These are phyloP conservation scores for Syngnathus floridae DNA, from an alignment of 2,113 vertebrate genomes.

Conservation along the genomic window DNA sequence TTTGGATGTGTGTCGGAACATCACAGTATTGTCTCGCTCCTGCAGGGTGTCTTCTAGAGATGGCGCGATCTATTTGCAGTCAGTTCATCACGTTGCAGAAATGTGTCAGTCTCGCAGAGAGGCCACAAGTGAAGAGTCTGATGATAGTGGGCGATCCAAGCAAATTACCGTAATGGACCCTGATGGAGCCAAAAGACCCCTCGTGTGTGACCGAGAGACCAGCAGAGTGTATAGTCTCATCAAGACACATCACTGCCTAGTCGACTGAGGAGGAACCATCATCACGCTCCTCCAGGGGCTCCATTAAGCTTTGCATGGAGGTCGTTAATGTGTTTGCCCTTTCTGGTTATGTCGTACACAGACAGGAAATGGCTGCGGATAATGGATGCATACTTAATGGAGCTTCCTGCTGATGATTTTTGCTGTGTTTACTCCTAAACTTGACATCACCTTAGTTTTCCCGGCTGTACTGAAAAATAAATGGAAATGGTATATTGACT, in stretches of 20 bases:
- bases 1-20: slow-evolving; percentile 39
- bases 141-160: slow-evolving; percentile 13
- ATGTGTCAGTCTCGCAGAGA: slow-evolving; percentile 3
- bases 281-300: slow-evolving; percentile 54
- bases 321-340: slow-evolving; percentile 47
- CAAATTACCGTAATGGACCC: slow-evolving; percentile 47
- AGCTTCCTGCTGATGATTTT: slow-evolving; percentile 51
- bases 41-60: slow-evolving; percentile 6
- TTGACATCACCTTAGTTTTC: slow-evolving; percentile 44
- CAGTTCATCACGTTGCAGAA: slow-evolving; percentile 4
- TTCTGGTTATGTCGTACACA: slow-evolving; percentile 42
- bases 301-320: slow-evolving; percentile 55
- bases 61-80: background rate
- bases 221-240: slow-evolving; percentile 53
- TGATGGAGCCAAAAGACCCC: slow-evolving; percentile 28
- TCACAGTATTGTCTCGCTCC: slow-evolving; percentile 21
- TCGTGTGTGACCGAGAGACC: slow-evolving; percentile 34
- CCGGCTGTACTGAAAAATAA: slow-evolving; percentile 25
- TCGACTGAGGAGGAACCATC: slow-evolving; percentile 47
- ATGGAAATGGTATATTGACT: slow-evolving; percentile 17
- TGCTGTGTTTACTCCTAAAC: slow-evolving; percentile 53
- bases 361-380: slow-evolving; percentile 64
- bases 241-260: slow-evolving; percentile 52
- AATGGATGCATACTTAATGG: slow-evolving; percentile 63
- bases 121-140: slow-evolving; percentile 11